Percentiles rank a stretch among this genome's conserved stretches.
Evolutionary conservation across 2,888 invertebrate genomes (phyloP).

Genomic region (Cosmorhoe ocellata): DNA sequence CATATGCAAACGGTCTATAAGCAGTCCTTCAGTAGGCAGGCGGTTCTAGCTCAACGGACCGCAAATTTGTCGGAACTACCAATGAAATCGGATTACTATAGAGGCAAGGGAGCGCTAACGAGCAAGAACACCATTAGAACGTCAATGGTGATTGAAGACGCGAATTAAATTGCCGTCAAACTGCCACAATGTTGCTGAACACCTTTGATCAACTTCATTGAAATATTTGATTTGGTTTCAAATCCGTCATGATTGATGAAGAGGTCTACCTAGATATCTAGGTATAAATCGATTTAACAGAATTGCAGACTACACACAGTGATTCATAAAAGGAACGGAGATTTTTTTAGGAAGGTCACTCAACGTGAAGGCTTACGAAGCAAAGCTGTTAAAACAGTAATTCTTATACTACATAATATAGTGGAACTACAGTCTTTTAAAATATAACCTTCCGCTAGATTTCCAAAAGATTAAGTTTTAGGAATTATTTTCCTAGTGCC

Average conservation of each 20-base stretch:
- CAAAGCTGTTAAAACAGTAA: too few species aligned
- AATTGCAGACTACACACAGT: too few species aligned
- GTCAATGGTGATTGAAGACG: conserved; percentile 32
- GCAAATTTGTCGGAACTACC: conserved; percentile 77
- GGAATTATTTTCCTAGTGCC: too few species aligned
- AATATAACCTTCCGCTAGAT: too few species aligned
- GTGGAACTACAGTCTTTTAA: too few species aligned
- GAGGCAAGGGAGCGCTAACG: conserved; percentile 68
- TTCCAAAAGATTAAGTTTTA: too few species aligned
- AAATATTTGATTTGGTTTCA: conserved; percentile 9
- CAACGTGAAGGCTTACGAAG: too few species aligned
- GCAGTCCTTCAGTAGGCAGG: conserved; percentile 47
- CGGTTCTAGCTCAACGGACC: conserved; percentile 64
- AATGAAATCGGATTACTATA: conserved; percentile 75
- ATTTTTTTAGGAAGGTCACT: too few species aligned
- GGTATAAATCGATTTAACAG: too few species aligned
- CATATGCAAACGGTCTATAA: conserved; percentile 7
- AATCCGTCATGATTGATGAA: background rate
- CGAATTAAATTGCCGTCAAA: conserved; percentile 28
- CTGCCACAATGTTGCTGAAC: conserved; percentile 16
- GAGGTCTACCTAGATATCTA: background rate
- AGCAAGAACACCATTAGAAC: conserved; percentile 62
- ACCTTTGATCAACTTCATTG: conserved; percentile 15
- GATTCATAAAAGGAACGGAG: too few species aligned
- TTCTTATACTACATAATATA: too few species aligned